Percentiles rank a stretch among this genome's conserved stretches.
These are phyloP conservation scores for Tiliqua scincoides DNA, from an alignment of 2,113 vertebrate genomes.

Conservation along the genomic window DNA sequence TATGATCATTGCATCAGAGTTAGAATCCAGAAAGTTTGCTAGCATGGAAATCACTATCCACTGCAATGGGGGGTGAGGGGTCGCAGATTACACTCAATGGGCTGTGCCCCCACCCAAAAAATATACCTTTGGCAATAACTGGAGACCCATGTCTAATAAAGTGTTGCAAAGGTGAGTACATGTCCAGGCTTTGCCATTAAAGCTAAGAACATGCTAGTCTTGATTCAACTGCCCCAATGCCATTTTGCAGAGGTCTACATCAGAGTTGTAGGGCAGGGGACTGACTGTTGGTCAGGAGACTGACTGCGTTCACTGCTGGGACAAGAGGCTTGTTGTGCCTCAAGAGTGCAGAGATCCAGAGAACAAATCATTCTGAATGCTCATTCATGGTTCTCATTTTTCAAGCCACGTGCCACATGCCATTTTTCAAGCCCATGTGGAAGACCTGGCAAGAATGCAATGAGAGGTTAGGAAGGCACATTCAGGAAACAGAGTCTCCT, in stretches of 20 bases:
- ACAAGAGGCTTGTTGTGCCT: no score
- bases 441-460: background rate
- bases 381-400: no score
- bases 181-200: slow-evolving; percentile 55
- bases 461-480: slow-evolving; percentile 33
- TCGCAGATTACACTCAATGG: background rate
- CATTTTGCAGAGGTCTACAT: no score
- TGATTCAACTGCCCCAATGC: no score
- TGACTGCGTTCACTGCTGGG: no score
- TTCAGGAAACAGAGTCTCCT: slow-evolving; percentile 48
- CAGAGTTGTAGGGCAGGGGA: no score
- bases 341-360: no score
- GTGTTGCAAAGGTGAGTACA: slow-evolving; percentile 43
- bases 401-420: no score
- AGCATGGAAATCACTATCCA: background rate
- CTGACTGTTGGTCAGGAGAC: no score
- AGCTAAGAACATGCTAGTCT: no score
- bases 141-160: slow-evolving; percentile 72
- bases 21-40: background rate
- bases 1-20: background rate
- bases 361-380: no score
- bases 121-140: slow-evolving; percentile 59
- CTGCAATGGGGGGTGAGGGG: background rate
- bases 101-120: background rate
- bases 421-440: no score